Base-by-base conservation (phyloP, 2,113 vertebrate species). In the Trinectes maculatus region DNA sequence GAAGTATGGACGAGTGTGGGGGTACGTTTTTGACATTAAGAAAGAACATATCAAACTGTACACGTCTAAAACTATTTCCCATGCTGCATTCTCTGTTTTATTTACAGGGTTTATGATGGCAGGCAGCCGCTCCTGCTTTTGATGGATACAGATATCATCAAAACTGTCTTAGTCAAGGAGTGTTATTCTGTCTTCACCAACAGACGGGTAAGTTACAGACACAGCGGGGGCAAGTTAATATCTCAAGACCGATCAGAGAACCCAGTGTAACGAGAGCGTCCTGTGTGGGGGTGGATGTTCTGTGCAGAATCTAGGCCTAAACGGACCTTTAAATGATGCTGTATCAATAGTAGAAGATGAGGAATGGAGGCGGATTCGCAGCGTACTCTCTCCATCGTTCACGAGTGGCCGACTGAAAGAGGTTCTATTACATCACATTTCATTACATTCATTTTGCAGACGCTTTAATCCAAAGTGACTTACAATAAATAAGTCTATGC, bases 381-480 rank as follows among this genome's bases (percentile, higher is more conserved):
- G 91, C 0, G 42, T 94, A 19, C 90, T 95, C 5, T 94, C 94
- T 0, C 95, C 94, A 25, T 89, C 92, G 3, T 96, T 96, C 87
- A 95, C 93, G 71, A 95, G 92, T 0, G 93, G 94, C 28, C 93
- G 93, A 40, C 91, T 96, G 3, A 96, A 95, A 80, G 93, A 96
- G 91, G 94, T 95, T 19, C 5, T 18, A n/a, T n/a, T n/a, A n/a
- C n/a, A n/a, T n/a, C n/a, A n/a, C n/a, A n/a, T n/a, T n/a, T n/a
- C n/a, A n/a, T n/a, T n/a, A n/a, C n/a, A n/a, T n/a, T n/a, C n/a
- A n/a, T n/a, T n/a, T n/a, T n/a, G n/a, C n/a, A n/a, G n/a, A n/a
- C n/a, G n/a, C n/a, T n/a, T n/a, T n/a, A n/a, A n/a, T n/a, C n/a
- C n/a, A n/a, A n/a, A n/a, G n/a, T n/a, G n/a, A n/a, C n/a, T n/a